Conservation (phyloP, 2,797 vertebrate species). For the Clarias fuscus region DNA sequence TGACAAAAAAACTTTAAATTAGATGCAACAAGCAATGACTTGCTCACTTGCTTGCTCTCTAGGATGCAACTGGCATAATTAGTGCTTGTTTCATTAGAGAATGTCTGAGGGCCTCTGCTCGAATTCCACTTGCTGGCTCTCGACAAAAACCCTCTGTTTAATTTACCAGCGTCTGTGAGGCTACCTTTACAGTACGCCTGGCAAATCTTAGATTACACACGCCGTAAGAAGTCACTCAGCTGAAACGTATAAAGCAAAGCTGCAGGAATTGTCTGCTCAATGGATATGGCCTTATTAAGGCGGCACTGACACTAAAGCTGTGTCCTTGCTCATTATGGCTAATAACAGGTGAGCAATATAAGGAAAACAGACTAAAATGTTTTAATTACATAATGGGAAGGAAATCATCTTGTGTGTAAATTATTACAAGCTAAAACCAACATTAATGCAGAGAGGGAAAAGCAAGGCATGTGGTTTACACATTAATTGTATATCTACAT, state of each 20-base stretch:
- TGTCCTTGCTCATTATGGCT: conserved; percentile 22
- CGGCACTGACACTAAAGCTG: background rate
- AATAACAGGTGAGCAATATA: conserved; percentile 26
- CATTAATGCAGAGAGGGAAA: background rate
- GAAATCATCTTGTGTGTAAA: conserved; percentile 15
- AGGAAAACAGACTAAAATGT: conserved; percentile 18
- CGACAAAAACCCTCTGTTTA: conserved; percentile 68
- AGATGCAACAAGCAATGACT: conserved; percentile 33
- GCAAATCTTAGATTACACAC: conserved; percentile 54
- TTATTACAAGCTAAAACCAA: conserved; percentile 4
- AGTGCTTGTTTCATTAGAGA: conserved; percentile 67
- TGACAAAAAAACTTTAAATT: conserved; percentile 22
- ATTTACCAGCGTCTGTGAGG: conserved; percentile 62
- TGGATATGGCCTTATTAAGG: conserved; percentile 15
- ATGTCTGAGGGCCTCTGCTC: conserved; percentile 70
- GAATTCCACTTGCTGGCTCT: conserved; percentile 74
- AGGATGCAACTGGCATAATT: conserved; percentile 64
- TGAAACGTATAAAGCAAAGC: conserved; percentile 27
- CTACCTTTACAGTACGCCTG: conserved; percentile 58
- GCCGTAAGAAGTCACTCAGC: conserved; percentile 23
- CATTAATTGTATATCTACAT: conserved; percentile 37
- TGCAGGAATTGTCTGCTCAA: conserved; percentile 21
- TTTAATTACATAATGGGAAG: conserved; percentile 15
- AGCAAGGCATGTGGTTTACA: background rate
- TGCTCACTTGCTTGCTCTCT: conserved; percentile 47